phyloP scores from a whole-genome alignment of 2,797 vertebrate species.

The Rhynchotus rufescens region DNA sequence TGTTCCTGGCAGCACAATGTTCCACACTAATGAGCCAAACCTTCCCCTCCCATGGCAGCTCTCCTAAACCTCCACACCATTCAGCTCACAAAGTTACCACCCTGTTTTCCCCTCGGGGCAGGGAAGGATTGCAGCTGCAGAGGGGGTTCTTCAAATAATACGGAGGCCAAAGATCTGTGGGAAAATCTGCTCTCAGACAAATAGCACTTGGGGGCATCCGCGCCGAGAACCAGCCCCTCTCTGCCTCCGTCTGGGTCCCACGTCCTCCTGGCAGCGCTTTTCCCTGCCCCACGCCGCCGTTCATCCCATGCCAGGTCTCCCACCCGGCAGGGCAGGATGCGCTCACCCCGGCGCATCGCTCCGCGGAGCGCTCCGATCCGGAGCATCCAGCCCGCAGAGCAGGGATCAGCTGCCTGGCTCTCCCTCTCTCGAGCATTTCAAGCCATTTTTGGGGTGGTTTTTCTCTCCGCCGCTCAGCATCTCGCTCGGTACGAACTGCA shows the following conservation, averaged over 20 bases:
- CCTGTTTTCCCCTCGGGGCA: conserved; percentile 70
- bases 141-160: conserved; percentile 72
- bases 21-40: conserved; percentile 74
- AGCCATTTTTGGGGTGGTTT: neutral
- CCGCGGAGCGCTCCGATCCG: neutral
- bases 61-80: conserved; percentile 73
- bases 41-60: conserved; percentile 71
- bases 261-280: conserved; percentile 59
- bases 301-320: conserved; percentile 65
- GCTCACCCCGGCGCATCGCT: neutral
- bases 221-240: conserved; percentile 61
- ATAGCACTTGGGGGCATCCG: conserved; percentile 70
- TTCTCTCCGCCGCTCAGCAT: neutral
- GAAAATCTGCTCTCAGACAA: conserved; percentile 73
- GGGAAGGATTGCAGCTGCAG: conserved; percentile 71
- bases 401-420: neutral
- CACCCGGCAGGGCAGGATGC: neutral
- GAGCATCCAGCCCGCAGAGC: neutral
- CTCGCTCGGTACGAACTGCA: neutral
- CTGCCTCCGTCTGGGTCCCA: conserved; percentile 68
- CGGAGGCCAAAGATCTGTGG: conserved; percentile 66
- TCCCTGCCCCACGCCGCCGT: conserved; percentile 54
- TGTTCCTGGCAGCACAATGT: conserved; percentile 73
- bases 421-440: conserved; percentile 4
- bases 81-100: conserved; percentile 72